Evolutionary conservation across 2,888 invertebrate genomes (phyloP).

Genomic region (Lucinisca nassula): DNA sequence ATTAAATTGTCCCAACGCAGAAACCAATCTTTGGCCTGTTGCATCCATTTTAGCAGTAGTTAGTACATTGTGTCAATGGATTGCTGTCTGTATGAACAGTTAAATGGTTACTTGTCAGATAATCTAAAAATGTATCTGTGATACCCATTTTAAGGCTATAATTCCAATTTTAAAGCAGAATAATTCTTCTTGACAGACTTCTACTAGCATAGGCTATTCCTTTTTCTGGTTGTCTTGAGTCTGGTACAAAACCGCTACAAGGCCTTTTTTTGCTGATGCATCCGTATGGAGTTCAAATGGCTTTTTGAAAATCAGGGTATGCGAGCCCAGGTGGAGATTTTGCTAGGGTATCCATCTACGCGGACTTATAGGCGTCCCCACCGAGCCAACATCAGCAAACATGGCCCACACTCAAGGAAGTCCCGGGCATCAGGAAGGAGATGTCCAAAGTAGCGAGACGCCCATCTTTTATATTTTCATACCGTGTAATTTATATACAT

Average conservation of each 20-base stretch:
- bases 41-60: slow-evolving; percentile 34
- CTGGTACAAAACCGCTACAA: slow-evolving; percentile 61
- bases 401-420: too few relatives aligned
- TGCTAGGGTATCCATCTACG: too few relatives aligned
- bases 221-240: slow-evolving; percentile 25
- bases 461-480: too few relatives aligned
- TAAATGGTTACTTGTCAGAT: slow-evolving; percentile 3
- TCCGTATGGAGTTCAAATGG: slow-evolving; percentile 56
- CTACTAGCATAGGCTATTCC: slow-evolving; percentile 54
- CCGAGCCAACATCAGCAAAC: too few relatives aligned
- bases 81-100: too few relatives aligned
- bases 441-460: too few relatives aligned
- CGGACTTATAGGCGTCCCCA: too few relatives aligned
- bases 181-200: slow-evolving; percentile 52
- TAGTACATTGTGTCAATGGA: slow-evolving; percentile 12
- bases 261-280: slow-evolving; percentile 37
- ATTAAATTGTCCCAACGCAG: slow-evolving; percentile 10
- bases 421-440: too few relatives aligned
- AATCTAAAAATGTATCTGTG: slow-evolving; percentile 42
- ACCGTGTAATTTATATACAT: too few relatives aligned
- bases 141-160: slow-evolving; percentile 54
- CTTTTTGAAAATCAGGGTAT: slow-evolving; percentile 22
- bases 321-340: slow-evolving; percentile 12
- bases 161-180: slow-evolving; percentile 58
- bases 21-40: slow-evolving; percentile 33